Conservation (phyloP, 2,797 vertebrate genomes). For the Syngnathus rostellatus region DNA sequence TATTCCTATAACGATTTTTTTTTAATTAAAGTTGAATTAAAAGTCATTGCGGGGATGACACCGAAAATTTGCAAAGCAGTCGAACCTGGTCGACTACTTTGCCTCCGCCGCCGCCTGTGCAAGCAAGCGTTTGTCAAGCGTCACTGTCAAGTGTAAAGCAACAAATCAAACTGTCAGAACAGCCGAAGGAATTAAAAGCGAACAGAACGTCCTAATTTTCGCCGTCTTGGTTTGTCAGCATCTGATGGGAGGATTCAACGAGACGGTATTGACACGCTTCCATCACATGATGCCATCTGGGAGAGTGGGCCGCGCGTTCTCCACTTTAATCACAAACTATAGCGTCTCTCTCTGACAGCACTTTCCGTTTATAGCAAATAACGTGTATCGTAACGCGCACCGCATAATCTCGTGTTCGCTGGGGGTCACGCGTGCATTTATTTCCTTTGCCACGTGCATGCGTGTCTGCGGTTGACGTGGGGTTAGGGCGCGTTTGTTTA, state of each 20-base stretch:
- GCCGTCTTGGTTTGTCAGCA: slow-evolving; percentile 54
- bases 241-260: slow-evolving; percentile 37
- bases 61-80: slow-evolving; percentile 37
- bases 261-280: slow-evolving; percentile 53
- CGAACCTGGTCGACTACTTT: slow-evolving; percentile 29
- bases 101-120: not conserved
- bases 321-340: slow-evolving; percentile 50
- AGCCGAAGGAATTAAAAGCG: slow-evolving; percentile 42
- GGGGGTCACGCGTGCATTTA: slow-evolving; percentile 21
- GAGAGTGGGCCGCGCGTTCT: slow-evolving; percentile 42
- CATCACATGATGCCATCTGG: slow-evolving; percentile 49
- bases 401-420: slow-evolving; percentile 16
- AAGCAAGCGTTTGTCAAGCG: not conserved
- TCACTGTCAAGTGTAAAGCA: slow-evolving; percentile 43
- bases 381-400: slow-evolving; percentile 22
- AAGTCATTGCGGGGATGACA: not conserved
- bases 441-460: slow-evolving; percentile 11
- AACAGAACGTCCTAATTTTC: slow-evolving; percentile 45
- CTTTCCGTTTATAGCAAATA: slow-evolving; percentile 47
- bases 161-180: slow-evolving; percentile 50
- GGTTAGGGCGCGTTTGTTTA: slow-evolving; percentile 7
- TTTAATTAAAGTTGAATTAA: not conserved
- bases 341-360: slow-evolving; percentile 34
- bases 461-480: slow-evolving; percentile 17
- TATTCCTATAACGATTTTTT: not conserved